Percentiles rank a stretch among this genome's conserved stretches.
Conservation (phyloP, 1,140 invertebrate species). For the Caenorhabditis briggsae region DNA sequence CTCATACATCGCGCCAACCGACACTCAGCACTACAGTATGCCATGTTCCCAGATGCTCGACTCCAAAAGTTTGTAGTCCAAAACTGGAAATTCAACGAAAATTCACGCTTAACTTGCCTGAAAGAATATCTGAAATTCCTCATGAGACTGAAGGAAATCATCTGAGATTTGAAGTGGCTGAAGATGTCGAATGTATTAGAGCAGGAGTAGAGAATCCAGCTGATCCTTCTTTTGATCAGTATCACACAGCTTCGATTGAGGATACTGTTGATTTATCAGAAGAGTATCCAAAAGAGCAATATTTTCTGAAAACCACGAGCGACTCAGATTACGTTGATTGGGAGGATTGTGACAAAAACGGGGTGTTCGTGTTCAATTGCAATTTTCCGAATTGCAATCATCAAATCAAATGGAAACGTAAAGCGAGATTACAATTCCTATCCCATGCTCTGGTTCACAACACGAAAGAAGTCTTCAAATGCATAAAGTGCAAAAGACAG, state of each 20-base stretch:
- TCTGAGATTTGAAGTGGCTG: too few relatives aligned
- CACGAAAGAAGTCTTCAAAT: not conserved
- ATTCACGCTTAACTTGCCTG: not conserved
- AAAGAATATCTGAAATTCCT: not conserved
- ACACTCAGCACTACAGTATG: too few relatives aligned
- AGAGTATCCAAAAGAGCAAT: not conserved
- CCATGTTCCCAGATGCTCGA: too few relatives aligned
- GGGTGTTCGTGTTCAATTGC: not conserved
- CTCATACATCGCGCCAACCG: too few relatives aligned
- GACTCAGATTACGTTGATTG: not conserved
- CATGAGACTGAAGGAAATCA: not conserved
- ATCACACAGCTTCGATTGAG: too few relatives aligned
- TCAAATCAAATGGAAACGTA: not conserved
- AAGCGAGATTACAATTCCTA: not conserved
- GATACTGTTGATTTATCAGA: not conserved
- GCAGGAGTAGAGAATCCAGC: too few relatives aligned
- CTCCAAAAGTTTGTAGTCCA: too few relatives aligned
- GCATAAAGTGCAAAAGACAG: not conserved
- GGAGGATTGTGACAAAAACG: not conserved
- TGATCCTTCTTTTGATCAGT: too few relatives aligned
- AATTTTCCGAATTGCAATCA: not conserved
- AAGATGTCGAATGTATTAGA: too few relatives aligned
- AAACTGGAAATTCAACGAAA: not conserved
- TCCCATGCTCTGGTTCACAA: not conserved
- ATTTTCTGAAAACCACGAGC: not conserved